These are phyloP conservation scores for Muscina levida DNA, from an alignment of 2,888 invertebrate genomes.

Conservation along the genomic window DNA sequence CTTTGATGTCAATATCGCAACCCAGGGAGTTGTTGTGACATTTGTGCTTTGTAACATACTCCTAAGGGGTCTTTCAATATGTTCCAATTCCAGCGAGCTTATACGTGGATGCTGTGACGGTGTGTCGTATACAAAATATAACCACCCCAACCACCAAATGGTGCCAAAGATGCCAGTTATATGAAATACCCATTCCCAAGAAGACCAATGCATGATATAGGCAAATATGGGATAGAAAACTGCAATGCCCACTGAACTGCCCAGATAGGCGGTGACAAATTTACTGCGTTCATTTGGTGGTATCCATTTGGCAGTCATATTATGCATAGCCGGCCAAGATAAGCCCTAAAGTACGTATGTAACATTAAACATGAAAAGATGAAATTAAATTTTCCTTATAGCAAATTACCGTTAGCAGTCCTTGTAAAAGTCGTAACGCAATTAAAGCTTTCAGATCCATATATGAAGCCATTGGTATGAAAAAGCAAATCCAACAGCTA, in stretches of 20 bases:
- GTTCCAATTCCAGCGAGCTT: slow-evolving; percentile 81
- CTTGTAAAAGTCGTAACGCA: slow-evolving; percentile 84
- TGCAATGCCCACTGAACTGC: slow-evolving; percentile 85
- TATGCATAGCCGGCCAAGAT: slow-evolving; percentile 89
- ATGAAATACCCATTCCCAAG: slow-evolving; percentile 88
- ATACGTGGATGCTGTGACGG: slow-evolving; percentile 86
- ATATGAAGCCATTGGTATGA: slow-evolving; percentile 84
- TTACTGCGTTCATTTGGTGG: slow-evolving; percentile 89
- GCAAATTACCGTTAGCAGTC: slow-evolving; percentile 84
- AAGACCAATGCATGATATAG: slow-evolving; percentile 83
- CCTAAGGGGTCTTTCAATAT: slow-evolving; percentile 82
- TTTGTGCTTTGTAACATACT: slow-evolving; percentile 77
- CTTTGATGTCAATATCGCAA: slow-evolving; percentile 82
- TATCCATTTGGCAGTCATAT: slow-evolving; percentile 90
- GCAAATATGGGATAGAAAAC: slow-evolving; percentile 87
- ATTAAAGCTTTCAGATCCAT: slow-evolving; percentile 82
- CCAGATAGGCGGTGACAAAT: slow-evolving; percentile 84
- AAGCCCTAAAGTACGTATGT: slow-evolving; percentile 80
- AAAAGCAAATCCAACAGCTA: slow-evolving; percentile 84
- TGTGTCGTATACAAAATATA: slow-evolving; percentile 83
- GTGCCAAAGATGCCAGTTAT: slow-evolving; percentile 83
- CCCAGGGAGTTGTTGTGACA: slow-evolving; percentile 83
- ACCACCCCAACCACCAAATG: slow-evolving; percentile 85
- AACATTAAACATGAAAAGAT: background rate
- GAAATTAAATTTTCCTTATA: background rate